These are phyloP conservation scores for Ornithorhynchus anatinus DNA, from an alignment of 2,113 vertebrate species.

Conservation along the genomic window DNA sequence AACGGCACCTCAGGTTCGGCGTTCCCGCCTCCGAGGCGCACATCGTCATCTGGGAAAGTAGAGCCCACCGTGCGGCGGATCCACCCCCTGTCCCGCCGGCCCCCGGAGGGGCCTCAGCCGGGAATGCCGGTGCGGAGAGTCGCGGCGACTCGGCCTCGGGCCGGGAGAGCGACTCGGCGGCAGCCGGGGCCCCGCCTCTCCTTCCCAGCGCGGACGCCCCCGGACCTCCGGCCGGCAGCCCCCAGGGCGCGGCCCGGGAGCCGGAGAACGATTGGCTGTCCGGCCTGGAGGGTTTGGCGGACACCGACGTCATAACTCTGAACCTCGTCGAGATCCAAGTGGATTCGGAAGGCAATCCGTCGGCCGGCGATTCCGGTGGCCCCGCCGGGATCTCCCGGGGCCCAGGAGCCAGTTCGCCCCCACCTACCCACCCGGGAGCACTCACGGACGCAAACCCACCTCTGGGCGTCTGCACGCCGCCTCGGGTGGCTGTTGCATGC, in stretches of 20 bases:
- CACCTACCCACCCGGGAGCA: neutral
- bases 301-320: conserved; percentile 71
- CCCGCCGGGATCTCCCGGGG: too few relatives aligned
- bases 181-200: neutral
- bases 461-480: neutral
- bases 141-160: neutral
- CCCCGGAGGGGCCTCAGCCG: neutral
- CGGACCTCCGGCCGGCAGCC: conserved; percentile 9
- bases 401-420: neutral
- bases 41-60: conserved; percentile 87
- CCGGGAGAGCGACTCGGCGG: neutral
- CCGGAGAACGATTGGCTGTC: conserved; percentile 45
- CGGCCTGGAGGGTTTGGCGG: conserved; percentile 66
- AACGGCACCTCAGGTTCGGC: conserved; percentile 61
- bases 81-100: conserved; percentile 1
- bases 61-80: conserved; percentile 15
- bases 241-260: neutral
- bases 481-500: neutral
- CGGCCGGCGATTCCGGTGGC: too few relatives aligned
- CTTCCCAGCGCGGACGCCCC: neutral
- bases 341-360: conserved; percentile 35
- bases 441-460: neutral
- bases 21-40: conserved; percentile 83
- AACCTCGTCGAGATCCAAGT: conserved; percentile 71
- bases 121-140: neutral